Evolutionary conservation across 2,113 vertebrate species (phyloP).

Genomic region (Boulengeromyrus knoepffleri): DNA sequence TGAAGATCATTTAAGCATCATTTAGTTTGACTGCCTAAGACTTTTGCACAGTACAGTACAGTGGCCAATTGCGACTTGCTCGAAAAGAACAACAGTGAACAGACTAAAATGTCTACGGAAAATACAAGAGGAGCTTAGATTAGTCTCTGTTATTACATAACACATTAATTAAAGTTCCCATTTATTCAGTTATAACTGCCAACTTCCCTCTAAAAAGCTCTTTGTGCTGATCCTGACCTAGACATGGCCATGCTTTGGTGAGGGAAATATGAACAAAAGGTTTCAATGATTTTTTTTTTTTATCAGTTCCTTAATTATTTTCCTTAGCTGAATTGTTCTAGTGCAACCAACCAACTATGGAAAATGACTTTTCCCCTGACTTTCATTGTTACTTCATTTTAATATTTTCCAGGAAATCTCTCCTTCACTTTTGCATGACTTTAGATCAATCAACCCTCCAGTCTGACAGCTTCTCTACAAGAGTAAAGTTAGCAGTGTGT

Average conservation of each 20-base stretch:
- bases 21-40: no score
- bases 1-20: neutral
- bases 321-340: neutral
- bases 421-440: neutral
- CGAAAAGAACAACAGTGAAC: neutral
- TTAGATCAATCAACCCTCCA: neutral
- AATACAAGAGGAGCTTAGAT: neutral
- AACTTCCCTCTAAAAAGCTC: neutral
- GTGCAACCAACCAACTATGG: neutral
- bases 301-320: neutral
- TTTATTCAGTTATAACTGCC: neutral
- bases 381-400: neutral
- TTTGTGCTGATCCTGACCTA: neutral
- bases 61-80: neutral
- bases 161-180: neutral
- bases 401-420: neutral
- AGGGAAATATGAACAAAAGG: neutral
- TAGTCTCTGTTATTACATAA: neutral
- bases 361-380: neutral
- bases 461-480: neutral
- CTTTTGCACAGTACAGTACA: neutral
- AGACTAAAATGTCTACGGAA: neutral
- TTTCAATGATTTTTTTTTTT: neutral
- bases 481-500: neutral
- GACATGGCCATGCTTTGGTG: neutral